These are phyloP conservation scores for Phyllostomus discolor DNA, from an alignment of 2,113 vertebrate genomes.

Conservation along the genomic window DNA sequence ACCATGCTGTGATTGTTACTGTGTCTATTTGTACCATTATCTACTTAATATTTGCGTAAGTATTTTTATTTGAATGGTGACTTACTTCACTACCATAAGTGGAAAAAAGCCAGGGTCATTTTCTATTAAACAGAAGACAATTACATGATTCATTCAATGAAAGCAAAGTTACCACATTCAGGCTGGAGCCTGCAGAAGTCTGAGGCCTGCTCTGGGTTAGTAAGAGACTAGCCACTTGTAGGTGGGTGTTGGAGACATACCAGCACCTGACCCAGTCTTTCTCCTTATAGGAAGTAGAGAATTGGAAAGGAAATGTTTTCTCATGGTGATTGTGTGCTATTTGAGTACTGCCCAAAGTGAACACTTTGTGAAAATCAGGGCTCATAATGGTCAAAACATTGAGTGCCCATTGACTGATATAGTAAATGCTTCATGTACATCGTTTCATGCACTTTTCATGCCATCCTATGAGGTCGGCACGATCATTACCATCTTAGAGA, in stretches of 20 bases:
- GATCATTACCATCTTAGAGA: background rate
- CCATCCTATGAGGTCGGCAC: background rate
- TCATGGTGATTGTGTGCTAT: background rate
- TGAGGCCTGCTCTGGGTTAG: background rate
- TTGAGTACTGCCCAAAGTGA: background rate
- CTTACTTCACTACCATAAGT: background rate
- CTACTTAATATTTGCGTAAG: background rate
- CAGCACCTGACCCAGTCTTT: background rate
- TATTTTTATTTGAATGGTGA: conserved; percentile 19
- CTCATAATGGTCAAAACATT: background rate
- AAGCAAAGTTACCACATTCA: background rate
- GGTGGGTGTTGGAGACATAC: background rate
- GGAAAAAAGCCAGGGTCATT: background rate
- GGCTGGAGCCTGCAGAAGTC: background rate
- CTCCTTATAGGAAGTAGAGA: background rate
- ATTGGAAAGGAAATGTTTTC: background rate
- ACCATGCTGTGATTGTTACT: background rate
- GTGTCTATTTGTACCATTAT: background rate
- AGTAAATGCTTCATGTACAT: background rate
- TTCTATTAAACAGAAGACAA: background rate
- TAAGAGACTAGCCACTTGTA: background rate
- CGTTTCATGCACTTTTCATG: background rate
- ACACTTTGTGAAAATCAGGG: background rate
- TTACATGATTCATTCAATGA: background rate
- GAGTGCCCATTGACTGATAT: background rate